Base-by-base conservation (phyloP, 2,797 vertebrate species). In the Tolypeutes matacus region DNA sequence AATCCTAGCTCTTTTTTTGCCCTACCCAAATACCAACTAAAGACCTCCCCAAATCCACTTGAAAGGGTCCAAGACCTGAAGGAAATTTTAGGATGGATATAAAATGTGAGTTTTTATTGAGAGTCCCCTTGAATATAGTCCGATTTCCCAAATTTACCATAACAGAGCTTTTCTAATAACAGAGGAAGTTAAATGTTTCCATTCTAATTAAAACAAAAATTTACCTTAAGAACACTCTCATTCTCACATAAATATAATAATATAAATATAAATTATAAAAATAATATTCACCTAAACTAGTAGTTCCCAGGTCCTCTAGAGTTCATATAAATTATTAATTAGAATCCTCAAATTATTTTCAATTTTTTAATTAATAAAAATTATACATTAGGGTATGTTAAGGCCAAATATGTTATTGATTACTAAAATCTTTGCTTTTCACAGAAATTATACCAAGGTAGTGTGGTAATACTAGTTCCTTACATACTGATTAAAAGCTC, bases 211-310 rank as follows among this genome's bases (percentile, higher is more conserved):
- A 89, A 93, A 46, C 31, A 83, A 94, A 36, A 23, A 67, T 34
- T 78, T 72, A 81, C 60, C 14, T 77, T 86, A 89, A 60, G 51
- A 89, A 94, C 34, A 93, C 10, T 34, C 42, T 78, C 62, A 70
- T 39, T 17, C 39, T 88, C 46, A 58, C 34, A 84, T 46, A 91
- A 90, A 86, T 75, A 95, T 49, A 88, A 53, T 8, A n/a, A n/a
- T n/a, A n/a, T n/a, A n/a, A 83, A 89, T 13, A 88, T 12, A 97
- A 95, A 76, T 1, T 53, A 39, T 82, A 86, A 42, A 92, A 96
- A 77, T 77, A 69, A 95, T 56, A 96, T 72, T 95, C 53, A 89
- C 20, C 17, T 78, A 72, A 91, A 84, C 14, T 6, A 93, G 29
- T 89, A 39, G 60, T 39, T 91, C 62, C 62, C 8, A 34, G 36